Evolutionary conservation across 2,888 invertebrate species (phyloP).

Genomic region (Portevinia maculata): DNA sequence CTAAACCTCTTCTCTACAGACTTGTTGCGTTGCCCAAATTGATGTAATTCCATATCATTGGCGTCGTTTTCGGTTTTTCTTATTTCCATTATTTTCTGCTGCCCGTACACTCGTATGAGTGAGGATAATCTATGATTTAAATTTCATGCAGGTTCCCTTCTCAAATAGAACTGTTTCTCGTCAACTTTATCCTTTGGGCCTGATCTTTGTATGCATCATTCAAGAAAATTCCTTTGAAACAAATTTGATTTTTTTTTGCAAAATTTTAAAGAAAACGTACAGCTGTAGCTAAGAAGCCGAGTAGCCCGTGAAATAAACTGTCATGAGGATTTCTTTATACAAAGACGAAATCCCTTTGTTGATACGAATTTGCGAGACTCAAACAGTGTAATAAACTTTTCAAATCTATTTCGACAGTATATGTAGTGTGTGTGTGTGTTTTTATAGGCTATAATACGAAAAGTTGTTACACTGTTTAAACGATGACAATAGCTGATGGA

Average conservation of each 20-base stretch:
- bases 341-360: constrained; percentile 19
- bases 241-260: background rate
- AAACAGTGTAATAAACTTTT: constrained; percentile 25
- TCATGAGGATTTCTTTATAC: constrained; percentile 20
- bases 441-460: constrained; percentile 7
- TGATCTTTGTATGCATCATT: constrained; percentile 1
- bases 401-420: constrained; percentile 24
- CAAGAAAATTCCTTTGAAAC: background rate
- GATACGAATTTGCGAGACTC: constrained; percentile 33
- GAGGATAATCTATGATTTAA: constrained; percentile 60
- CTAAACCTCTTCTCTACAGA: constrained; percentile 24
- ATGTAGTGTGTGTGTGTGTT: no score
- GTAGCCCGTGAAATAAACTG: constrained; percentile 33
- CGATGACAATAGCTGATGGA: constrained; percentile 27
- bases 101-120: constrained; percentile 18
- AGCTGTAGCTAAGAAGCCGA: background rate
- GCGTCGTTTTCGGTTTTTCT: constrained; percentile 1
- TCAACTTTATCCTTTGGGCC: constrained; percentile 20
- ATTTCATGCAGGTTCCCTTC: constrained; percentile 39
- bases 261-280: no score
- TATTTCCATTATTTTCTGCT: constrained; percentile 6
- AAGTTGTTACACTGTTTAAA: constrained; percentile 21
- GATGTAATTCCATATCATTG: constrained; percentile 12
- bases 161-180: constrained; percentile 15
- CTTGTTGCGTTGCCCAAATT: constrained; percentile 54